Conservation (phyloP, 2,113 vertebrate genomes). For the Anarhynchus alexandrinus region DNA sequence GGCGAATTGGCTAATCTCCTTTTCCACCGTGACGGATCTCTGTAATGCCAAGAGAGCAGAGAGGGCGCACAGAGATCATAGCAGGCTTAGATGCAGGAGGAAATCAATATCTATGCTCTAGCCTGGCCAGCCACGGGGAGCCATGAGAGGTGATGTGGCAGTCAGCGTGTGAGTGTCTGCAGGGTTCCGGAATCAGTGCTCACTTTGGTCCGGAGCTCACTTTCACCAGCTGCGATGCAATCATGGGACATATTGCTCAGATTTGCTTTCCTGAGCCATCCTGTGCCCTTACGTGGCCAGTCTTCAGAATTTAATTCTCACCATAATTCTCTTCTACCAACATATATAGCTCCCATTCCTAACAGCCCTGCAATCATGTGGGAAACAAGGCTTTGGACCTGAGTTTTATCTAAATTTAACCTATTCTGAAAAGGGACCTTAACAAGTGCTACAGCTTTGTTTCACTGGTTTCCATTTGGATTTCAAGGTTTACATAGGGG, state of each 20-base stretch:
- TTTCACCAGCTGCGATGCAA: neutral
- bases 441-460: neutral
- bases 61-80: neutral
- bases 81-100: neutral
- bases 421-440: neutral
- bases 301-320: neutral
- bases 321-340: neutral
- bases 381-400: neutral
- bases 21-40: neutral
- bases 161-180: fast-evolving
- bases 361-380: neutral
- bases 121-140: neutral
- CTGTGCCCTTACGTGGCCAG: neutral
- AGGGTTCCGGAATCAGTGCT: neutral
- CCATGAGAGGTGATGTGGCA: fast-evolving
- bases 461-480: neutral
- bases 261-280: neutral
- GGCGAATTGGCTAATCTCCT: neutral
- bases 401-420: neutral
- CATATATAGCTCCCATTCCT: neutral
- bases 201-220: neutral
- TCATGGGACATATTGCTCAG: neutral
- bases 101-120: neutral
- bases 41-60: neutral
- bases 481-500: neutral